Conservation (phyloP, 2,113 vertebrate species). For the Solenodon paradoxus region DNA sequence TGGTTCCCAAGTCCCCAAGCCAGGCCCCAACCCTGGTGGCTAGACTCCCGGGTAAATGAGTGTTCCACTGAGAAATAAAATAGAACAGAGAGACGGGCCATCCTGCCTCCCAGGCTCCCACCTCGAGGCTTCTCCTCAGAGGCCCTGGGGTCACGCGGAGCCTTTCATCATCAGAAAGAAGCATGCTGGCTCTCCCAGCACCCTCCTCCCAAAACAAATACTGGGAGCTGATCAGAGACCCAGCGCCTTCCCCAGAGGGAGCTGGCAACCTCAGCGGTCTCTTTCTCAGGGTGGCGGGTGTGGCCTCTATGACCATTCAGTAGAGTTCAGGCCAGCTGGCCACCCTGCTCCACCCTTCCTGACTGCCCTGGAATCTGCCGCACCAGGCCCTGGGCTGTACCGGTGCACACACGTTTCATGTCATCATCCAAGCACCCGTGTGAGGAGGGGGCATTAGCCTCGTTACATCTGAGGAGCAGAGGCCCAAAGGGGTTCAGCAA, state of each 20-base stretch:
- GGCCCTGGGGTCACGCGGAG: background rate
- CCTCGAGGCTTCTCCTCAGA: background rate
- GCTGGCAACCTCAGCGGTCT: background rate
- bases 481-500: background rate
- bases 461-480: background rate
- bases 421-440: background rate
- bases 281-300: background rate
- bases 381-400: background rate
- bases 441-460: background rate
- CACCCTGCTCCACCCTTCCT: too few species aligned
- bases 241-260: background rate
- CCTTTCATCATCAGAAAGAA: background rate
- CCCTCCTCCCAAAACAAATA: background rate
- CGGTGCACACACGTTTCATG: background rate
- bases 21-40: background rate
- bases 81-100: background rate
- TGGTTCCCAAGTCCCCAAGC: slow-evolving; percentile 34
- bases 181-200: background rate
- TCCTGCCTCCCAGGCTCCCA: background rate
- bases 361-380: too few species aligned
- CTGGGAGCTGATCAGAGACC: background rate
- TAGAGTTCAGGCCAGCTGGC: background rate
- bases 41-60: background rate
- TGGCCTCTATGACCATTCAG: fast-evolving
- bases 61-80: slow-evolving; percentile 40